Evolutionary conservation across 2,888 invertebrate genomes (phyloP).

Genomic region (Sinopyrophorus schimmeli): DNA sequence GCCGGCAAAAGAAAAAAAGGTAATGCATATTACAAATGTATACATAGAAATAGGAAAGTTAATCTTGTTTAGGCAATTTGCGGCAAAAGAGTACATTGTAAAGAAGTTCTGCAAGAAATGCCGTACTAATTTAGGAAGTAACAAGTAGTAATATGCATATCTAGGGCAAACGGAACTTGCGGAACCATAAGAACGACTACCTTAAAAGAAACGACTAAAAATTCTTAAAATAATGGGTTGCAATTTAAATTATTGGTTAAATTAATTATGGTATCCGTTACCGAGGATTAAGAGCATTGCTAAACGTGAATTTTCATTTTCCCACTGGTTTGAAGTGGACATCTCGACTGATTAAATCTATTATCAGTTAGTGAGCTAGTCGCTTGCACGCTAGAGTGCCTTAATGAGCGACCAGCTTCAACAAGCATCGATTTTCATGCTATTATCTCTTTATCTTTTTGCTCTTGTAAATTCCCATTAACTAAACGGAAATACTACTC

Average conservation of each 20-base stretch:
- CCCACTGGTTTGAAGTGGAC: constrained; percentile 28
- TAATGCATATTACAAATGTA: too few species aligned
- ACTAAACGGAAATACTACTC: background rate
- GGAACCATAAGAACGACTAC: too few species aligned
- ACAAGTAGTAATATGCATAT: too few species aligned
- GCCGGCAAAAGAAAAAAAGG: too few species aligned
- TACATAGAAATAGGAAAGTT: too few species aligned
- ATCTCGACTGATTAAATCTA: constrained; percentile 35
- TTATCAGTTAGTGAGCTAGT: constrained; percentile 34
- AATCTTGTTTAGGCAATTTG: too few species aligned
- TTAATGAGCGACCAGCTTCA: constrained; percentile 27
- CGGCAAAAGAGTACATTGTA: too few species aligned
- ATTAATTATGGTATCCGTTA: constrained; percentile 21
- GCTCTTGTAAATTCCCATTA: background rate
- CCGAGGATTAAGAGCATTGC: constrained; percentile 15
- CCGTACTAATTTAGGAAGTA: too few species aligned
- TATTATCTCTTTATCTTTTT: constrained; percentile 12
- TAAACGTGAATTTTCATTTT: constrained; percentile 24
- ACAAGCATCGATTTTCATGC: constrained; percentile 17
- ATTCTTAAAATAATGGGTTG: too few species aligned
- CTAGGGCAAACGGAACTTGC: too few species aligned
- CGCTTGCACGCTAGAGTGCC: constrained; percentile 33
- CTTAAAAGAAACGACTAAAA: too few species aligned
- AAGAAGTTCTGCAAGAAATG: too few species aligned
- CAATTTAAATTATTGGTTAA: constrained; percentile 15